A percentile compares a stretch with the other conserved stretches of the same genome.
phyloP scores from a whole-genome alignment of 2,113 vertebrate genomes.

The Syngnathus scovelli region DNA sequence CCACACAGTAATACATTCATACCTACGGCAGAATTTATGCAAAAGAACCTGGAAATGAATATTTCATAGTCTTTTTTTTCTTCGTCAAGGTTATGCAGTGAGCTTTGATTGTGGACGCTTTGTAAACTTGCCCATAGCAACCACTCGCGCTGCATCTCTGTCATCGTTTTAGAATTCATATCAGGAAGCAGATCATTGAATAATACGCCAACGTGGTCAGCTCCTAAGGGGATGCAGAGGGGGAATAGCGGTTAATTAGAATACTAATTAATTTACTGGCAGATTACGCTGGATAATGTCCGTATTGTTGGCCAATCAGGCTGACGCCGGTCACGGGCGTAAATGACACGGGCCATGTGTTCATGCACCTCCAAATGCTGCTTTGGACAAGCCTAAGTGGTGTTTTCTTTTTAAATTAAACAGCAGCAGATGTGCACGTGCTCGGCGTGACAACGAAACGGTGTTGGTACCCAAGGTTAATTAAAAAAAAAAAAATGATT shows the following conservation, averaged over 20 bases:
- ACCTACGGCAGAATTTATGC: constrained; percentile 64
- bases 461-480: neutral
- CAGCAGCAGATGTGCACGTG: constrained; percentile 52
- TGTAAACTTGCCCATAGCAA: constrained; percentile 10
- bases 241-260: constrained; percentile 48
- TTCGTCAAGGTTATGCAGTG: constrained; percentile 45
- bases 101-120: constrained; percentile 16
- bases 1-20: constrained; percentile 54
- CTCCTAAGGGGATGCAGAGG: constrained; percentile 41
- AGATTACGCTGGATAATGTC: constrained; percentile 68
- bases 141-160: neutral
- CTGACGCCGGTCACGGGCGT: constrained; percentile 44
- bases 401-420: constrained; percentile 57
- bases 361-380: constrained; percentile 31
- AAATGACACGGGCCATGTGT: constrained; percentile 31
- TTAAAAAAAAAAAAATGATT: too few species aligned
- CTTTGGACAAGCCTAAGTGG: constrained; percentile 45
- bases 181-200: neutral
- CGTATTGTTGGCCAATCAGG: constrained; percentile 66
- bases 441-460: constrained; percentile 47
- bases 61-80: constrained; percentile 49
- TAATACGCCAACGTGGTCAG: constrained; percentile 23
- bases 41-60: constrained; percentile 55
- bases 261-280: constrained; percentile 71
- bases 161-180: neutral